These are phyloP conservation scores for Syrista parreyssii DNA, from an alignment of 2,888 invertebrate species.

Conservation along the genomic window DNA sequence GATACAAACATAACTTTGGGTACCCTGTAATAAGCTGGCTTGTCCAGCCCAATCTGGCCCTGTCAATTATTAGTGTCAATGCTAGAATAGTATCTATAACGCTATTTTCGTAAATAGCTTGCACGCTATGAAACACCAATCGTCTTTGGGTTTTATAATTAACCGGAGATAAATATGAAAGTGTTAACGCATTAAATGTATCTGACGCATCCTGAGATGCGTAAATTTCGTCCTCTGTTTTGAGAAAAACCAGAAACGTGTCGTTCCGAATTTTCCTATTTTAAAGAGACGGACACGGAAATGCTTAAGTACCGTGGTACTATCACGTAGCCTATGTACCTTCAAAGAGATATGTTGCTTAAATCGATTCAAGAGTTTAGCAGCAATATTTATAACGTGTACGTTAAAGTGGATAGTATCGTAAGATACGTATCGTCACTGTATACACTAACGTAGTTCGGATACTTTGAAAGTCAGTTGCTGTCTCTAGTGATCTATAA, in stretches of 20 bases:
- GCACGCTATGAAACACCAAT: conserved; percentile 54
- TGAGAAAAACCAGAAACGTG: not conserved
- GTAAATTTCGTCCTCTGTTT: not conserved
- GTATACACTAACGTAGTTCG: too few relatives aligned
- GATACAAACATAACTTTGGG: conserved; percentile 53
- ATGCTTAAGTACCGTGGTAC: not conserved
- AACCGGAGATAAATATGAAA: conserved; percentile 28
- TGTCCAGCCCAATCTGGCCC: conserved; percentile 50
- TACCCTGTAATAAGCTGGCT: conserved; percentile 52
- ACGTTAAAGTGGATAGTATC: too few relatives aligned
- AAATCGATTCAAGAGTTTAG: not conserved
- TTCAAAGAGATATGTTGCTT: not conserved
- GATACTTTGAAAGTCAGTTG: not conserved
- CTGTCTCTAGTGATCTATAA: conserved; percentile 34
- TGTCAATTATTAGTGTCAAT: conserved; percentile 43
- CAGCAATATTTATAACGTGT: not conserved
- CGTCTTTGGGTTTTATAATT: conserved; percentile 56
- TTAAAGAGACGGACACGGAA: too few relatives aligned
- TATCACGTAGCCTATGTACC: not conserved
- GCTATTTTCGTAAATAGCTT: conserved; percentile 54
- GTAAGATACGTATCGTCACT: too few relatives aligned
- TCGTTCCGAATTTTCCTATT: not conserved
- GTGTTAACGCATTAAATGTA: not conserved
- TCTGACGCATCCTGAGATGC: not conserved
- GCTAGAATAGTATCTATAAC: conserved; percentile 41